These are phyloP conservation scores for Mareca strepera DNA, from an alignment of 2,797 vertebrate genomes.

Conservation along the genomic window DNA sequence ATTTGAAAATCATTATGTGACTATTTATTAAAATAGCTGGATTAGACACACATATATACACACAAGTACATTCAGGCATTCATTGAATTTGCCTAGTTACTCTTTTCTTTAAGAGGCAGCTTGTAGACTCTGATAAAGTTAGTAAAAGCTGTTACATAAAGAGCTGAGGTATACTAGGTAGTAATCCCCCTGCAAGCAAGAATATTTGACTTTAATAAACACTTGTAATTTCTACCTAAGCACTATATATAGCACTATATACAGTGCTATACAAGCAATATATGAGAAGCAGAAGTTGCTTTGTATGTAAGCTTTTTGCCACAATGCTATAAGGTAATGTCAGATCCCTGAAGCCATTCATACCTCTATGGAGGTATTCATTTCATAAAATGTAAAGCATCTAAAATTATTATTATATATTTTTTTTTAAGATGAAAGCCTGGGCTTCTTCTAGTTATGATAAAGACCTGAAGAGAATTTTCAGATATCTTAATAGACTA, in stretches of 20 bases:
- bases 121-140: not conserved
- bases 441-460: not conserved
- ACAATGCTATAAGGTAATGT: not conserved
- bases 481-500: not conserved
- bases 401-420: not conserved
- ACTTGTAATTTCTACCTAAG: not conserved
- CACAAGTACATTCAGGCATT: not conserved
- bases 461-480: not conserved
- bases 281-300: not conserved
- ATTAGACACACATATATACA: not conserved
- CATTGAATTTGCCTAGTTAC: not conserved
- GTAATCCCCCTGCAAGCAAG: not conserved
- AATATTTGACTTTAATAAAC: constrained; percentile 2
- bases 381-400: not conserved
- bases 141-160: not conserved
- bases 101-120: not conserved
- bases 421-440: not conserved
- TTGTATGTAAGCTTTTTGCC: not conserved
- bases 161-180: not conserved
- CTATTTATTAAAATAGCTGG: not conserved
- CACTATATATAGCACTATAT: not conserved
- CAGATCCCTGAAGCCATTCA: not conserved
- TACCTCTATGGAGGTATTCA: not conserved
- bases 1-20: not conserved
- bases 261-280: not conserved